These are phyloP conservation scores for Python bivittatus DNA, from an alignment of 2,113 vertebrate species.

Conservation along the genomic window DNA sequence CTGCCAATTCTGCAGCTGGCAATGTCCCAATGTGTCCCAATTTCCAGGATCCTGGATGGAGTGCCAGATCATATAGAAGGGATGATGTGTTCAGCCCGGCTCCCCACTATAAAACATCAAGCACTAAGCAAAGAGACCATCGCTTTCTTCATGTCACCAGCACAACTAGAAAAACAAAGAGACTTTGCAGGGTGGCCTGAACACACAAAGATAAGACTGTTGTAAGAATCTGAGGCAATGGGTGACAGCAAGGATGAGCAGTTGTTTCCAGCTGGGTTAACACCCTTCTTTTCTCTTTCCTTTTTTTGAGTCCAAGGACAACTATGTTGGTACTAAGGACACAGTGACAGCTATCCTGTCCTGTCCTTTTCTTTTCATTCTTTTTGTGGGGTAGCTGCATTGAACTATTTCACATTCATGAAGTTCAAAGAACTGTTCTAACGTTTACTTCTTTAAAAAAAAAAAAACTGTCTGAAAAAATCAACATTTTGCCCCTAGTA, in stretches of 20 bases:
- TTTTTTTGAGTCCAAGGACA: not conserved
- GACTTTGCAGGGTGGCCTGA: not conserved
- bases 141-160: too few relatives aligned
- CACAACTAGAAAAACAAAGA: not conserved
- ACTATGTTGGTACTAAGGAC: not conserved
- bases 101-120: not conserved
- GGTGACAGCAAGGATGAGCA: not conserved
- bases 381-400: not conserved
- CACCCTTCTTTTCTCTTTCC: not conserved
- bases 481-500: not conserved
- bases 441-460: too few relatives aligned
- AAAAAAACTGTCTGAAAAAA: not conserved
- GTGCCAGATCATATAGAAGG: not conserved
- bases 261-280: not conserved
- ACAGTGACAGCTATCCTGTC: not conserved
- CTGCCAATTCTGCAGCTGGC: not conserved
- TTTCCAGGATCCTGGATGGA: not conserved
- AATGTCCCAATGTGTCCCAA: not conserved
- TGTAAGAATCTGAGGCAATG: not conserved
- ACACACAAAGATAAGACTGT: not conserved
- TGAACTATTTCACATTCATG: not conserved
- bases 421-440: too few relatives aligned
- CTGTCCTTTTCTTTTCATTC: not conserved
- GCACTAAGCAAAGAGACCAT: not conserved
- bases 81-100: not conserved